Evolutionary conservation across 2,113 vertebrate species (phyloP).

Genomic region (Calcarius ornatus): DNA sequence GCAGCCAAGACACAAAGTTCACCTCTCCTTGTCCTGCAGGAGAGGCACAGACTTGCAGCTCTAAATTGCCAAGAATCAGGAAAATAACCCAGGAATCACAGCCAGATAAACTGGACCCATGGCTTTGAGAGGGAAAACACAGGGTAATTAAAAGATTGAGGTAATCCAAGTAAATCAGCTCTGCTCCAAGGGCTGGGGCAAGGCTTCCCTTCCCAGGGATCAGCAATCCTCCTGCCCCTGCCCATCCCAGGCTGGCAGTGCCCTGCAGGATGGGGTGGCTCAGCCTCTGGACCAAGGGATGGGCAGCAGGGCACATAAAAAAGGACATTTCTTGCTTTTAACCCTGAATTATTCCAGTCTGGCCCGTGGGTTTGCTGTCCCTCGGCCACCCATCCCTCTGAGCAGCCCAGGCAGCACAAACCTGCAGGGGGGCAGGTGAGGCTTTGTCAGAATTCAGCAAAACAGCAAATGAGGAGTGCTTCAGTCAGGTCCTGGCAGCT

Average conservation of each 20-base stretch:
- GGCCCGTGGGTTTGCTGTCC: background rate
- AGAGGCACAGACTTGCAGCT: slow-evolving; percentile 44
- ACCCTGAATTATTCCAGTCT: background rate
- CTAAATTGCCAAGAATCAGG: background rate
- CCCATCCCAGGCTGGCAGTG: background rate
- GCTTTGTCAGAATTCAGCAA: slow-evolving; percentile 41
- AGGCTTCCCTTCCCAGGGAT: background rate
- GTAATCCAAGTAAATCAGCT: background rate
- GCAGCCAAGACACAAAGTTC: slow-evolving; percentile 61
- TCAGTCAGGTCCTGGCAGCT: slow-evolving; percentile 2
- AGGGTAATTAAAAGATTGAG: slow-evolving; percentile 47
- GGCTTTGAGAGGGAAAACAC: slow-evolving; percentile 32
- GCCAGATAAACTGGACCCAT: slow-evolving; percentile 25
- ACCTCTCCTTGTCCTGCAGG: slow-evolving; percentile 26
- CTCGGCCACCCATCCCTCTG: background rate
- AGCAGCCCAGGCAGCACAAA: background rate
- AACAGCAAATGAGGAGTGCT: background rate
- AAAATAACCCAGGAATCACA: slow-evolving; percentile 15
- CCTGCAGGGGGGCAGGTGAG: background rate
- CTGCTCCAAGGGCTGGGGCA: background rate
- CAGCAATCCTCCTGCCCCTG: background rate
- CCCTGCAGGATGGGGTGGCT: background rate
- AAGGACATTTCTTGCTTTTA: background rate
- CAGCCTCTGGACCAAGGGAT: background rate
- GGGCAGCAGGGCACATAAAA: background rate